Evolutionary conservation across 2,888 invertebrate species (phyloP).

Genomic region (Seira musarum): DNA sequence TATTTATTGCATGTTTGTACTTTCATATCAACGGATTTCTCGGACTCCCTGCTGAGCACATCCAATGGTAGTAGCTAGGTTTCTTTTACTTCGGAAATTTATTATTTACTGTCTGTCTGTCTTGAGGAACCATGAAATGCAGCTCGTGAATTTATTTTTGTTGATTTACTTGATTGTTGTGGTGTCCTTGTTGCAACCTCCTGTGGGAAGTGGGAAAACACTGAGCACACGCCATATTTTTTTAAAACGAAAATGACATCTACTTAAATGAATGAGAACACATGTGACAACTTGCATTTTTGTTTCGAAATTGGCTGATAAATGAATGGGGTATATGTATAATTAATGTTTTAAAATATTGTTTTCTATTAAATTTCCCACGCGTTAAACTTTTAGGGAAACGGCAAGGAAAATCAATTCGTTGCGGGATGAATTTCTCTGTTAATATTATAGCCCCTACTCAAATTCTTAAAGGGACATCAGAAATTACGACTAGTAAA

Average conservation of each 20-base stretch:
- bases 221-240: background rate
- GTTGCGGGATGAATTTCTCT: too few species aligned
- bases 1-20: conserved; percentile 12
- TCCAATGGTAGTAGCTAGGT: background rate
- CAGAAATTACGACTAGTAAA: too few species aligned
- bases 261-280: background rate
- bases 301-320: background rate
- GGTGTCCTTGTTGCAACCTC: background rate
- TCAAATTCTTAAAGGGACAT: too few species aligned
- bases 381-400: too few species aligned
- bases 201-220: conserved; percentile 11
- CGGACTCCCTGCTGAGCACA: conserved; percentile 4
- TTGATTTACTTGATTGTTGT: conserved; percentile 6
- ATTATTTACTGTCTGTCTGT: background rate
- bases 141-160: background rate
- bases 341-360: too few species aligned
- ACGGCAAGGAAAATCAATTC: too few species aligned
- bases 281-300: conserved; percentile 16
- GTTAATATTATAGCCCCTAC: too few species aligned
- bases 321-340: too few species aligned
- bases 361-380: too few species aligned
- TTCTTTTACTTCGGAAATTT: background rate
- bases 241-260: background rate
- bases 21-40: conserved; percentile 9
- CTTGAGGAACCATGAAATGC: conserved; percentile 10